Percentiles rank a stretch among this genome's conserved stretches.
phyloP scores from a whole-genome alignment of 2,888 invertebrate species.

The Lithophane leautieri region DNA sequence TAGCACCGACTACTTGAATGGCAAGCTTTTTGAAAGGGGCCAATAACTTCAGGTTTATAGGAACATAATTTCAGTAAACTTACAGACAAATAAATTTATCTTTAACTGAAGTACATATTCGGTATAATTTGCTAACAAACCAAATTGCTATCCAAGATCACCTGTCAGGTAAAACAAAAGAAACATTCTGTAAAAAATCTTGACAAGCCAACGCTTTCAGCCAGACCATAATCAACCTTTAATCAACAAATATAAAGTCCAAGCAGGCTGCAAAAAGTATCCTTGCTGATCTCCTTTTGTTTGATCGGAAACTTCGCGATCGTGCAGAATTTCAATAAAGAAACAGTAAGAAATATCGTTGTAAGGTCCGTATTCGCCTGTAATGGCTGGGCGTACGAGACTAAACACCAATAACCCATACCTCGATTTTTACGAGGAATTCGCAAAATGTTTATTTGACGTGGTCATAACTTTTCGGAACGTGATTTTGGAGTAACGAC shows the following conservation, averaged over 20 bases:
- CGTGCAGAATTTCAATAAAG: conserved; percentile 88
- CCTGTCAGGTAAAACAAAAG: conserved; percentile 64
- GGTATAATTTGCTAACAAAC: neutral
- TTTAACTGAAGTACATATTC: neutral
- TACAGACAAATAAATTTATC: neutral
- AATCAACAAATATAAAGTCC: conserved; percentile 31
- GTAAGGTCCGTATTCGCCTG: conserved; percentile 67
- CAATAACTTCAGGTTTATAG: neutral
- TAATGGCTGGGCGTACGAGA: conserved; percentile 76
- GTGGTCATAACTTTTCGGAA: conserved; percentile 76
- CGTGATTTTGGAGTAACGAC: conserved; percentile 71
- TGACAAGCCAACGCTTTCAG: neutral
- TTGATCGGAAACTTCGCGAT: conserved; percentile 79
- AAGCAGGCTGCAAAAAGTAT: conserved; percentile 40
- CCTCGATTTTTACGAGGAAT: conserved; percentile 85
- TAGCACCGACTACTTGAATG: neutral
- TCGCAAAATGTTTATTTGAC: conserved; percentile 85
- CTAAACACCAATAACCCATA: conserved; percentile 80
- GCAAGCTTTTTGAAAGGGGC: neutral
- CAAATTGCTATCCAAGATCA: conserved; percentile 46
- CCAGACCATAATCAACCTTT: conserved; percentile 57
- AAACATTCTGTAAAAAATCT: conserved; percentile 55
- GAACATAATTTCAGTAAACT: neutral
- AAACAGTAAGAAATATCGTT: conserved; percentile 81
- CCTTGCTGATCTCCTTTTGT: conserved; percentile 59